phyloP scores from a whole-genome alignment of 2,113 vertebrate species.

The human (Homo sapiens) region GRCh38 chr6:97939501-97940000 shows the following conservation, averaged over 20 bases:
- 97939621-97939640: slow-evolving; percentile 85
- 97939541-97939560: slow-evolving; percentile 82
- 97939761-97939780: slow-evolving; percentile 77
- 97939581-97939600: slow-evolving; percentile 83
- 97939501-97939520: slow-evolving; percentile 83
- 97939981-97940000: neutral
- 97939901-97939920: slow-evolving; percentile 77
- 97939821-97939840: slow-evolving; percentile 79
- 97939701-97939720: slow-evolving; percentile 84
- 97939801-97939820: slow-evolving; percentile 78
- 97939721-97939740: slow-evolving; percentile 77
- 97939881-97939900: slow-evolving; percentile 76
- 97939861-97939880: slow-evolving; percentile 80
- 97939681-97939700: slow-evolving; percentile 86
- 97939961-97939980: slow-evolving; percentile 38
- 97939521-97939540: slow-evolving; percentile 83
- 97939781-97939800: slow-evolving; percentile 75
- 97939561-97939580: slow-evolving; percentile 83
- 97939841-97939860: slow-evolving; percentile 82
- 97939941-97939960: slow-evolving; percentile 52
- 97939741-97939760: slow-evolving; percentile 80
- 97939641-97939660: slow-evolving; percentile 88
- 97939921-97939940: slow-evolving; percentile 72
- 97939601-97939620: slow-evolving; percentile 82
- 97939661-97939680: slow-evolving; percentile 82